Base-by-base conservation (phyloP, 2,113 vertebrate genomes). In the Sorex araneus region DNA sequence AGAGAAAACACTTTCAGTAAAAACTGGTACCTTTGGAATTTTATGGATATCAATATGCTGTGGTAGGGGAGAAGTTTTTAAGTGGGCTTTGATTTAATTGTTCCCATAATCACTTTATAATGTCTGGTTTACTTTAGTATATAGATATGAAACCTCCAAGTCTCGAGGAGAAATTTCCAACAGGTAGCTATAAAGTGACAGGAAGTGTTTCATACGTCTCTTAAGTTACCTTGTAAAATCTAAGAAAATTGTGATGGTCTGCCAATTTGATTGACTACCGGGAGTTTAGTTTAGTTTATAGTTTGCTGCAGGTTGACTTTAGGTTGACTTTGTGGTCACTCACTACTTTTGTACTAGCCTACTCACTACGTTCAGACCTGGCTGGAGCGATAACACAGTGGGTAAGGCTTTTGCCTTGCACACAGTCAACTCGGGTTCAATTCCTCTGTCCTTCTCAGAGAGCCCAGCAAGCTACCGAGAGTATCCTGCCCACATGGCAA, bases 191-290 rank as follows among this genome's bases (percentile, higher is more conserved):
- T 78, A 78, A 50, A 80, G 36, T 43, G 34, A 80, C 43, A 89
- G n/a, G 78, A 84, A 85, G 73, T 91, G 28, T 95, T 87, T 84
- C 50, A 70, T 54, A 6, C 57, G 78, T 27, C 73, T 77, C 11
- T 80, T 92, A 91, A 86, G 36, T 85, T 90, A 90, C 34, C 30
- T 84, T 88, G 18, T 45, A n/a, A n/a, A n/a, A n/a, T 73, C 81
- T 81, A 90, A 57, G n/a, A 45, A 54, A 85, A 78, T 66, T 82
- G 54, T 75, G 92, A 87, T 93, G 86, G 28, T 57, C 77, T 94
- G 45, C 77, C 78, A 27, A 82, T 88, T 21, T 94, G 25, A 67
- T 78, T 81, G 67, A 16, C 32, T 71, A 30, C n/a, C n/a, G n/a
- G n/a, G n/a, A n/a, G n/a, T n/a, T n/a, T n/a, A n/a, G n/a, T n/a